These are phyloP conservation scores for Sphenopsis melanotis DNA, from an alignment of 2,797 vertebrate species.

Conservation along the genomic window DNA sequence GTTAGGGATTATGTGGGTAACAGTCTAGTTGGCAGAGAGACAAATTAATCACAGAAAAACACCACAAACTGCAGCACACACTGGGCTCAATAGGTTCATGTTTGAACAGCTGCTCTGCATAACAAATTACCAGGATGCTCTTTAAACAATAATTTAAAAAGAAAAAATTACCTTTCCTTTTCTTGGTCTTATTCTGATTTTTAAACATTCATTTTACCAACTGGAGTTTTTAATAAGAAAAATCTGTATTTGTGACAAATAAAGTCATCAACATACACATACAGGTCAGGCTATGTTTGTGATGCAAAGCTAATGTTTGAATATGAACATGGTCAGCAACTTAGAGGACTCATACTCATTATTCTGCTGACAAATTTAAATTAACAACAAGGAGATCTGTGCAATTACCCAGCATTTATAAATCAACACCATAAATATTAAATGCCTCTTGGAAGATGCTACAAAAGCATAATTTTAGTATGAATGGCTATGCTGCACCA, in stretches of 20 bases:
- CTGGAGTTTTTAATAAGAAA: background rate
- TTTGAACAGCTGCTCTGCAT: slow-evolving; percentile 36
- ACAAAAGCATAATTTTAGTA: background rate
- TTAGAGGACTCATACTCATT: background rate
- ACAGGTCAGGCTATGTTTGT: background rate
- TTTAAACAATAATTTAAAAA: background rate
- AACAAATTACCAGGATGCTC: background rate
- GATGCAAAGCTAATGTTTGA: background rate
- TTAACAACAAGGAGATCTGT: background rate
- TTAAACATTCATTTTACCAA: background rate
- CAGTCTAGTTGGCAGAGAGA: slow-evolving; percentile 12
- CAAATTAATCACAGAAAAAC: slow-evolving; percentile 35
- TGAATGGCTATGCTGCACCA: background rate
- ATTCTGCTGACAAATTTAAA: background rate
- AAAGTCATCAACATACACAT: background rate
- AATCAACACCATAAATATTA: background rate
- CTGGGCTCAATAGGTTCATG: background rate
- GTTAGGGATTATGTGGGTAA: slow-evolving; percentile 2
- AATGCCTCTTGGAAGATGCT: background rate
- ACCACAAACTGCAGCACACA: background rate
- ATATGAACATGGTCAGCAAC: background rate
- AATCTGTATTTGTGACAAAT: background rate
- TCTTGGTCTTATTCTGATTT: background rate
- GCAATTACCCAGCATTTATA: background rate
- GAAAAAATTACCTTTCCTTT: background rate